Percentiles rank a stretch among this genome's conserved stretches.
Evolutionary conservation across 2,797 vertebrate species (phyloP).

Genomic region (Melanotaenia parkinsoni): DNA sequence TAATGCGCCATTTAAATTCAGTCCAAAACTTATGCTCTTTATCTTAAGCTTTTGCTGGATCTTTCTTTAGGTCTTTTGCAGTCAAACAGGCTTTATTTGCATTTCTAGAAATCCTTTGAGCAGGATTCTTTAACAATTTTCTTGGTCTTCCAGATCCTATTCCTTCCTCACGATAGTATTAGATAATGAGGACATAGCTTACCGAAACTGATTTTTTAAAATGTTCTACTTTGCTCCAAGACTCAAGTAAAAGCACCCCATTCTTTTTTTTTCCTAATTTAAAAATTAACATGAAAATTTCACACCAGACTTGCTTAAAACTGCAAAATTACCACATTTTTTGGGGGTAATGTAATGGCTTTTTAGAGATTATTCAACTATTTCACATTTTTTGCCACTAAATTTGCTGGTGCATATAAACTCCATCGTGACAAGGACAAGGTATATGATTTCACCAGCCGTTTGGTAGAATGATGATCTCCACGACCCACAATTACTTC

Average conservation of each 20-base stretch:
- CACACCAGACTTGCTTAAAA: not conserved
- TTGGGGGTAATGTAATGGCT: not conserved
- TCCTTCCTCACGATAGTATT: no score
- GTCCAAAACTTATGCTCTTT: not conserved
- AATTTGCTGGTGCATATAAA: slow-evolving; percentile 9
- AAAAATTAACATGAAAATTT: not conserved
- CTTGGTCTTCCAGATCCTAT: no score
- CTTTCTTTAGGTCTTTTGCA: not conserved
- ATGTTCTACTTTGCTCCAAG: not conserved
- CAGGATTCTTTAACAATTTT: no score
- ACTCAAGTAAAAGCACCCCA: not conserved
- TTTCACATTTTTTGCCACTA: not conserved
- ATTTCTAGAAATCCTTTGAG: not conserved
- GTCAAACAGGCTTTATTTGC: not conserved
- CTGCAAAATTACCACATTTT: not conserved
- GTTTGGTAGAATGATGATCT: slow-evolving; percentile 64
- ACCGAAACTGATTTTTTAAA: no score
- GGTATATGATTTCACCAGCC: slow-evolving; percentile 34
- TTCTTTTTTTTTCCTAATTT: no score
- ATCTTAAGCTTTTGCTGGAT: not conserved
- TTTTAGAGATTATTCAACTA: not conserved
- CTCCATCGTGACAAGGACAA: slow-evolving; percentile 16
- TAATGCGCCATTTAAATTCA: not conserved
- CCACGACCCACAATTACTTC: slow-evolving; percentile 39
- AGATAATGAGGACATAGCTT: no score